These are phyloP conservation scores for Muscidifurax raptorellus DNA, from an alignment of 1,140 invertebrate species.

Conservation along the genomic window DNA sequence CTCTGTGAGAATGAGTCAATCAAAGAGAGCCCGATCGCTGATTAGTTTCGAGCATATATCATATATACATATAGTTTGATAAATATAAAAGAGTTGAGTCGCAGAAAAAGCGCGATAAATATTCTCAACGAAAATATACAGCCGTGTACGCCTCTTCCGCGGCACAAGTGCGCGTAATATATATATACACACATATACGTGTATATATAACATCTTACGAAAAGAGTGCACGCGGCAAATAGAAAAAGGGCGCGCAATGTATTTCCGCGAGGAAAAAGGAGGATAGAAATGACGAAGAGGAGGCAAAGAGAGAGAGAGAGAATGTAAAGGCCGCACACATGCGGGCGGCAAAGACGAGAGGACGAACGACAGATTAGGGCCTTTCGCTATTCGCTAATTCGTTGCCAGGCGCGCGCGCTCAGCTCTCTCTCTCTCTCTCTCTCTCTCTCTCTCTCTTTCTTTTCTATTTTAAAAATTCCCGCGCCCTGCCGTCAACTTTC, in stretches of 20 bases:
- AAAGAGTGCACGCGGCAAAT: neutral
- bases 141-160: slow-evolving; percentile 36
- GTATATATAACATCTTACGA: neutral
- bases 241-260: neutral
- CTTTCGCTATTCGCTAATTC: slow-evolving; percentile 45
- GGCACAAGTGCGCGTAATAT: neutral
- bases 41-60: too few species aligned
- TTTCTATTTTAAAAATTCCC: too few species aligned
- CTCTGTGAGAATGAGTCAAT: slow-evolving; percentile 21
- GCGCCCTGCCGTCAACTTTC: neutral
- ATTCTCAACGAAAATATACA: slow-evolving; percentile 6
- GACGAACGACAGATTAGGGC: slow-evolving; percentile 33
- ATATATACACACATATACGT: neutral
- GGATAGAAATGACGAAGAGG: neutral
- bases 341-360: neutral
- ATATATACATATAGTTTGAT: too few species aligned
- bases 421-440: neutral
- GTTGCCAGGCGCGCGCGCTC: slow-evolving; percentile 41
- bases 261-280: slow-evolving; percentile 36
- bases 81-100: neutral
- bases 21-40: neutral
- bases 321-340: neutral
- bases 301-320: neutral
- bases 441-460: too few species aligned
- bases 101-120: slow-evolving; percentile 33